Percentiles rank a stretch among this genome's conserved stretches.
Conservation (phyloP, 2,797 vertebrate genomes). For the Xiphophorus birchmanni region DNA sequence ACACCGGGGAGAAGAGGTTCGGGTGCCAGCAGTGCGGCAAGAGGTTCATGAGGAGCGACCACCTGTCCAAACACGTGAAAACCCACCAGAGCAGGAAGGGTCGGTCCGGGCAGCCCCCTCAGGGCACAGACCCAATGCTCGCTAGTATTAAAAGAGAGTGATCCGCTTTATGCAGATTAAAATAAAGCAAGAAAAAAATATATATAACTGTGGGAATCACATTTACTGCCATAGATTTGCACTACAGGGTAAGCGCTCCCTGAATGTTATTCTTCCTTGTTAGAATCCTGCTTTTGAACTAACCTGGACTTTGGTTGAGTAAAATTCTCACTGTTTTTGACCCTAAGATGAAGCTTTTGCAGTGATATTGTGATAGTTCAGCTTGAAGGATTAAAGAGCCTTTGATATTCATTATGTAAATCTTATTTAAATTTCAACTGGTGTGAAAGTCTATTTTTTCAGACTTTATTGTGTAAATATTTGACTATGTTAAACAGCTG, state of each 20-base stretch:
- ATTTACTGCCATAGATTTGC: conserved; percentile 70
- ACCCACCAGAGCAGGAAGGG: conserved; percentile 88
- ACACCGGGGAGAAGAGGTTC: conserved; percentile 90
- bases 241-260: conserved; percentile 63
- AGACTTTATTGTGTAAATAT: conserved; percentile 64
- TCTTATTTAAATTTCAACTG: conserved; percentile 27
- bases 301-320: conserved; percentile 39
- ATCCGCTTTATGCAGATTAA: conserved; percentile 21
- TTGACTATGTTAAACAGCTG: conserved; percentile 31
- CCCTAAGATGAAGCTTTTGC: conserved; percentile 48
- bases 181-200: conserved; percentile 7
- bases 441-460: conserved; percentile 19
- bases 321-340: conserved; percentile 27
- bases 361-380: conserved; percentile 37
- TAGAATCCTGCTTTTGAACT: conserved; percentile 46
- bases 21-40: conserved; percentile 89
- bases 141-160: conserved; percentile 85
- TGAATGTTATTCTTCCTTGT: conserved; percentile 20
- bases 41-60: conserved; percentile 90
- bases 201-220: conserved; percentile 48
- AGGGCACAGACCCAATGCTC: conserved; percentile 74
- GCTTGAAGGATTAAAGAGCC: conserved; percentile 31
- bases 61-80: conserved; percentile 90
- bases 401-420: conserved; percentile 31
- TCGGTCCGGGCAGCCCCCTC: conserved; percentile 69